A percentile compares a stretch with the other conserved stretches of the same genome.
These are phyloP conservation scores for Forficula auricularia DNA, from an alignment of 1,140 invertebrate genomes.

Conservation along the genomic window DNA sequence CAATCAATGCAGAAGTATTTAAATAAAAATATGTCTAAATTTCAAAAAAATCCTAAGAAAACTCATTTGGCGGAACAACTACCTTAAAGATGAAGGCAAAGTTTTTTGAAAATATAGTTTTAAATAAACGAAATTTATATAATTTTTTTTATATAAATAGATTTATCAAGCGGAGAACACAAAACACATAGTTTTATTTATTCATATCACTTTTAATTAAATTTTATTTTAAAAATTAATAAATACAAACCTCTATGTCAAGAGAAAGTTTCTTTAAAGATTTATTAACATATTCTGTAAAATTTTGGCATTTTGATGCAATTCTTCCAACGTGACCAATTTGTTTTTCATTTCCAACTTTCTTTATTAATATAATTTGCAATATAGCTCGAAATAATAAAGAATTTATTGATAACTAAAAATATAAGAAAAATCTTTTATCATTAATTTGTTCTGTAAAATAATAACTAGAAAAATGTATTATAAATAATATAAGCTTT, in stretches of 20 bases:
- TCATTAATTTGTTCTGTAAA: constrained; percentile 32
- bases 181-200: too few species aligned
- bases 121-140: constrained; percentile 10
- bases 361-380: constrained; percentile 37
- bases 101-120: too few species aligned
- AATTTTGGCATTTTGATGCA: constrained; percentile 33
- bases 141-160: constrained; percentile 14
- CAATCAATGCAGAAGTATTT: too few species aligned
- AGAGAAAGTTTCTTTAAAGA: constrained; percentile 36
- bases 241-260: constrained; percentile 17
- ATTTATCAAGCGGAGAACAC: too few species aligned
- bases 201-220: too few species aligned
- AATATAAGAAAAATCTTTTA: constrained; percentile 16
- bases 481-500: too few species aligned
- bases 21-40: too few species aligned
- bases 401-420: constrained; percentile 32
- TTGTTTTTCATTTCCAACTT: constrained; percentile 17
- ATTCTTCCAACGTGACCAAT: constrained; percentile 25
- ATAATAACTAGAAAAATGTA: too few species aligned
- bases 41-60: too few species aligned
- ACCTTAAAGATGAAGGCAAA: too few species aligned
- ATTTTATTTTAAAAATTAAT: neutral
- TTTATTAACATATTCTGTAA: constrained; percentile 43
- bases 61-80: too few species aligned
- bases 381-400: constrained; percentile 55